phyloP scores from a whole-genome alignment of 2,888 invertebrate genomes.

The Lamproptera curius region DNA sequence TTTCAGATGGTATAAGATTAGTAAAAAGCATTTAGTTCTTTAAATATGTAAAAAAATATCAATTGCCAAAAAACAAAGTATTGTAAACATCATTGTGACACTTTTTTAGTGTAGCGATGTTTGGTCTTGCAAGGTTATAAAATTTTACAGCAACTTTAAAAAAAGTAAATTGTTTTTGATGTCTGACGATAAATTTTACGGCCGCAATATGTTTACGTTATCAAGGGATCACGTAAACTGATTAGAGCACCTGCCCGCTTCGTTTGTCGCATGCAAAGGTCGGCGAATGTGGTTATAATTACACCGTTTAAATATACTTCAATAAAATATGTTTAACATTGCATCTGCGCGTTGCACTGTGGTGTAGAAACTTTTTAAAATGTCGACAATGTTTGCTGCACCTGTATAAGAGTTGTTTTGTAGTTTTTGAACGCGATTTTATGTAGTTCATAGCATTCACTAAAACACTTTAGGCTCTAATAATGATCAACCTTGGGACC shows the following conservation, averaged over 20 bases:
- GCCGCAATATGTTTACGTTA: conserved; percentile 16
- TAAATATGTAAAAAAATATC: too few relatives aligned
- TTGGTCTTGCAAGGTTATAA: background rate
- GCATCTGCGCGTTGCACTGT: background rate
- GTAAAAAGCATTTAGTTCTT: too few relatives aligned
- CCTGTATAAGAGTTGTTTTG: background rate
- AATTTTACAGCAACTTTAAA: background rate
- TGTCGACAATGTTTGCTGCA: too few relatives aligned
- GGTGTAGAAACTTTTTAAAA: background rate
- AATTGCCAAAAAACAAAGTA: background rate
- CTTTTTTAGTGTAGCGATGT: background rate
- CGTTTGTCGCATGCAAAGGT: conserved; percentile 15
- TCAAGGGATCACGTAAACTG: conserved; percentile 15
- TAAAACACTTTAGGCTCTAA: too few relatives aligned
- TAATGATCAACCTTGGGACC: too few relatives aligned
- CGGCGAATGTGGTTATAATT: conserved; percentile 21
- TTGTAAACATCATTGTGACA: background rate
- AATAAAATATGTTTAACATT: conserved; percentile 12
- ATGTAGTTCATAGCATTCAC: background rate
- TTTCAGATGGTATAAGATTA: too few relatives aligned
- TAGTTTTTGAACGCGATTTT: background rate
- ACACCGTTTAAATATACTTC: conserved; percentile 16
- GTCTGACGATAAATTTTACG: conserved; percentile 3
- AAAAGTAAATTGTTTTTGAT: conserved; percentile 3
- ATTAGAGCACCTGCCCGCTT: conserved; percentile 17